A percentile compares a stretch with the other conserved stretches of the same genome.
phyloP scores from a whole-genome alignment of 1,140 invertebrate genomes.

The Diabrotica virgifera region DNA sequence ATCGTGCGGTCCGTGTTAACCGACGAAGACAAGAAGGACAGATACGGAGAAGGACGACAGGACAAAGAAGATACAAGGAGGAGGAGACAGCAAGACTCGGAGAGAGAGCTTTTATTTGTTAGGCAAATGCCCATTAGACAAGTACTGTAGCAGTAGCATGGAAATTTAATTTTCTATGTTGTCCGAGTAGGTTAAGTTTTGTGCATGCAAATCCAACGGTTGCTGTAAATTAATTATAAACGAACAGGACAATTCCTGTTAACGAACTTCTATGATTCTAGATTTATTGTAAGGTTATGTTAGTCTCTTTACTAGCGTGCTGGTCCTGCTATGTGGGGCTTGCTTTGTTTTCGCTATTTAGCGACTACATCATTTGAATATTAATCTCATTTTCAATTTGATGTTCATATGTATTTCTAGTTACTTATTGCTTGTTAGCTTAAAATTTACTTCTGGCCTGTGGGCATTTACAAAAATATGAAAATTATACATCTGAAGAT shows the following conservation, averaged over 20 bases:
- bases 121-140: conserved; percentile 36
- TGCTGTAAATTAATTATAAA: conserved; percentile 44
- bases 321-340: background rate
- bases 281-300: conserved; percentile 20
- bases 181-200: conserved; percentile 44
- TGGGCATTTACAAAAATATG: too few species aligned
- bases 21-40: background rate
- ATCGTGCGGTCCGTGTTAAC: background rate
- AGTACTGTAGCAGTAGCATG: conserved; percentile 27
- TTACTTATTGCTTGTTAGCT: conserved; percentile 1
- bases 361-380: background rate
- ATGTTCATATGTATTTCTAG: background rate
- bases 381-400: background rate
- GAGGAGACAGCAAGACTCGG: background rate
- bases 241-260: conserved; percentile 42
- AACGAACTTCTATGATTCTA: conserved; percentile 38
- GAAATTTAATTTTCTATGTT: conserved; percentile 45
- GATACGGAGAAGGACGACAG: background rate
- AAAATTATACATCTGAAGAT: too few species aligned
- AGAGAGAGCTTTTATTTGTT: conserved; percentile 32
- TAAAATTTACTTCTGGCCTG: too few species aligned
- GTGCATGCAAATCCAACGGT: conserved; percentile 42
- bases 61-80: background rate
- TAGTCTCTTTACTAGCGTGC: conserved; percentile 6
- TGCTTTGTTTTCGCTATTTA: background rate